Evolutionary conservation across 2,113 vertebrate species (phyloP).

Genomic region (Stercorarius parasiticus): DNA sequence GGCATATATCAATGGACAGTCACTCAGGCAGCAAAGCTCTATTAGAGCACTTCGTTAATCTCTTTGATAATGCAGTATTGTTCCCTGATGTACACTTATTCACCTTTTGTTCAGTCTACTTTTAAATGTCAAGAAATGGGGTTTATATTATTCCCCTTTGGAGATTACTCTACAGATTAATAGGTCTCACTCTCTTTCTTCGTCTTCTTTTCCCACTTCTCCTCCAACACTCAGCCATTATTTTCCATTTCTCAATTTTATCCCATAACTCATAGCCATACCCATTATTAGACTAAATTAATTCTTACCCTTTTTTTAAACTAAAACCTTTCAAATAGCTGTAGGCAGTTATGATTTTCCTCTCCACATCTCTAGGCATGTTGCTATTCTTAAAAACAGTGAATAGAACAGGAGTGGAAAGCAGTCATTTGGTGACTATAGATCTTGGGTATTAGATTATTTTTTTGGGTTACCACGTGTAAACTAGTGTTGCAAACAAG

Average conservation of each 20-base stretch:
- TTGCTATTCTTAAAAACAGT: constrained; percentile 8
- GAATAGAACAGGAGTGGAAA: background rate
- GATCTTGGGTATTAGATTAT: background rate
- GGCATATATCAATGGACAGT: background rate
- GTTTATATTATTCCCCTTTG: constrained; percentile 15
- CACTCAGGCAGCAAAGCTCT: background rate
- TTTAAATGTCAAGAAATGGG: constrained; percentile 42
- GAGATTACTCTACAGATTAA: constrained; percentile 8
- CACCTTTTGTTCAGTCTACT: constrained; percentile 37
- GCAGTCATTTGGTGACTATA: background rate
- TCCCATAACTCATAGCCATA: background rate
- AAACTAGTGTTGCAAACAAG: background rate
- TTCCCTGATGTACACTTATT: constrained; percentile 30
- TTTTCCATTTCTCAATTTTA: constrained; percentile 9
- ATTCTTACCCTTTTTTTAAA: background rate
- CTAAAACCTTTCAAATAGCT: constrained; percentile 21
- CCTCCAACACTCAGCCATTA: background rate
- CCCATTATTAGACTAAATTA: constrained; percentile 12
- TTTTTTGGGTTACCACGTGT: background rate
- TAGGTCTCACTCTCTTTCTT: constrained; percentile 8
- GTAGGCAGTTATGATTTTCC: constrained; percentile 4
- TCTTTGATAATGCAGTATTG: constrained; percentile 8
- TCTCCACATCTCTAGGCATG: background rate
- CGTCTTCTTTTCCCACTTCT: background rate
- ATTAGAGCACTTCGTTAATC: background rate